phyloP scores from a whole-genome alignment of 2,113 vertebrate genomes.

The Anoura caudifer region DNA sequence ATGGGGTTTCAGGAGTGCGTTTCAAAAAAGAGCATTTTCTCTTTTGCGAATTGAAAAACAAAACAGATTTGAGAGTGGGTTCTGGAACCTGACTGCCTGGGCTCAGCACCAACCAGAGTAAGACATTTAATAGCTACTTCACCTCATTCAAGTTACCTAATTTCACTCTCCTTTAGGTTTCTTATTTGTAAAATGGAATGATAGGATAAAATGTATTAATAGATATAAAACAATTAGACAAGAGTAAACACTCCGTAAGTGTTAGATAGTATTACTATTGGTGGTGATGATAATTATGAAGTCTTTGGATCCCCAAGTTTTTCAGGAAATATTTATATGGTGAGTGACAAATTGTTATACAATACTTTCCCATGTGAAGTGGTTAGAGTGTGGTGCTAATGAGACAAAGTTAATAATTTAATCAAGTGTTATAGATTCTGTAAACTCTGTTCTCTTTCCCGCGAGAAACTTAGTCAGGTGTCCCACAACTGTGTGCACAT shows the following conservation, averaged over 20 bases:
- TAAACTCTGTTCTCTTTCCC: not conserved
- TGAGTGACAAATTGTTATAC: not conserved
- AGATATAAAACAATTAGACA: not conserved
- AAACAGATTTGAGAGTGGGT: not conserved
- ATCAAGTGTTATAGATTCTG: not conserved
- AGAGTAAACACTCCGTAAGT: not conserved
- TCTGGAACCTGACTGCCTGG: not conserved
- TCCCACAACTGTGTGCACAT: not conserved
- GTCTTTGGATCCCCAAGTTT: not conserved
- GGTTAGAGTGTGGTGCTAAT: not conserved
- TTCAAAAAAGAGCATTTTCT: not conserved
- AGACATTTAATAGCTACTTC: constrained; percentile 7
- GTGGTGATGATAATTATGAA: not conserved
- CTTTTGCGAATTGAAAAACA: constrained; percentile 10
- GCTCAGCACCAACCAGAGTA: not conserved
- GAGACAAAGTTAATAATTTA: constrained; percentile 19
- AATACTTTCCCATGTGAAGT: not conserved
- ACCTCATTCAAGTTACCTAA: not conserved
- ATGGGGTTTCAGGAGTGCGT: not conserved
- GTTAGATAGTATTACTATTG: not conserved
- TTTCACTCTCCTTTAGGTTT: not conserved
- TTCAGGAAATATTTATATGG: not conserved
- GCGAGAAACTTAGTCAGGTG: not conserved
- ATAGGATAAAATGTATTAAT: not conserved
- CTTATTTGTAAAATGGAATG: constrained; percentile 8